Percentiles rank a stretch among this genome's conserved stretches.
These are phyloP conservation scores for Tetragonisca angustula DNA, from an alignment of 2,888 invertebrate species.

Conservation along the genomic window DNA sequence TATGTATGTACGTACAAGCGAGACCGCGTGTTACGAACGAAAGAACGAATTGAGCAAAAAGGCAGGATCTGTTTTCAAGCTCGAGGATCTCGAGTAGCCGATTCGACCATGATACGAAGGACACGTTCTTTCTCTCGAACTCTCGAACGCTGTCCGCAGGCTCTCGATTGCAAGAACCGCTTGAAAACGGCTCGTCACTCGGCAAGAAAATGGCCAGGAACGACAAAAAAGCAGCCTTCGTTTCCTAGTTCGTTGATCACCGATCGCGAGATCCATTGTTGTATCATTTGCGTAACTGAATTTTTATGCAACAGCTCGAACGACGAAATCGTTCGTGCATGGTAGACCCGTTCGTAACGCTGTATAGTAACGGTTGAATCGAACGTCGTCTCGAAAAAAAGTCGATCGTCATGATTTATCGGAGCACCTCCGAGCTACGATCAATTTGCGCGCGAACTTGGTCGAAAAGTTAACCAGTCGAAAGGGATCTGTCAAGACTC, in stretches of 20 bases:
- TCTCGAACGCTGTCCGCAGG: background rate
- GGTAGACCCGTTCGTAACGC: background rate
- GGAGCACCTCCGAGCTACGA: background rate
- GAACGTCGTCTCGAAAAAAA: slow-evolving; percentile 23
- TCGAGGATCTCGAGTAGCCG: slow-evolving; percentile 45
- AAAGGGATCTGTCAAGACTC: background rate
- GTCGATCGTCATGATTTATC: slow-evolving; percentile 10
- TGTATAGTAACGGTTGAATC: slow-evolving; percentile 6
- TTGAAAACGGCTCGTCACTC: slow-evolving; percentile 55
- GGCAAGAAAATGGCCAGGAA: slow-evolving; percentile 15
- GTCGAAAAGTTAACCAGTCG: background rate
- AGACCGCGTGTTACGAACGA: slow-evolving; percentile 23
- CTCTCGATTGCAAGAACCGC: slow-evolving; percentile 38
- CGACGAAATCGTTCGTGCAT: slow-evolving; percentile 13
- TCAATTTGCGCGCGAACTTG: background rate
- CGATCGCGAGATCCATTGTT: slow-evolving; percentile 39
- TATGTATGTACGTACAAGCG: background rate
- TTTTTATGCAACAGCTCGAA: slow-evolving; percentile 43
- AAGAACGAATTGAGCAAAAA: slow-evolving; percentile 37
- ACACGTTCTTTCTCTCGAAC: slow-evolving; percentile 38
- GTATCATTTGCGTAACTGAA: slow-evolving; percentile 52
- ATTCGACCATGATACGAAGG: slow-evolving; percentile 63
- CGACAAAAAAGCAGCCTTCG: slow-evolving; percentile 67
- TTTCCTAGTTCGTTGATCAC: slow-evolving; percentile 66
- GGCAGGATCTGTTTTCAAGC: slow-evolving; percentile 28